Evolutionary conservation across 2,888 invertebrate genomes (phyloP).

Genomic region (Volucella inanis): DNA sequence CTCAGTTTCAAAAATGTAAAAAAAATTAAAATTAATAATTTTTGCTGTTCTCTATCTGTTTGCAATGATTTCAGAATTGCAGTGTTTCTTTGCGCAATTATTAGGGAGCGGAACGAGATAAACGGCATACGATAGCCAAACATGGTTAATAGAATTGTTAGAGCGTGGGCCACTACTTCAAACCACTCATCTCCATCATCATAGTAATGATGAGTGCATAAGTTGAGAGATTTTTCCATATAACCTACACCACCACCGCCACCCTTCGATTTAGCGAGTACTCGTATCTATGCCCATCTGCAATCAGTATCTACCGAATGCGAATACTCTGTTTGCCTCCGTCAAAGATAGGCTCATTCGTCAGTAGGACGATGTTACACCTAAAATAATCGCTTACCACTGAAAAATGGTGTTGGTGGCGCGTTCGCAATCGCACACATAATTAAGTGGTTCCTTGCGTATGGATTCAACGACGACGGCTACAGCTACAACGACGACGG

Average conservation of each 20-base stretch:
- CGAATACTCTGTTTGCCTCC: slow-evolving; percentile 29
- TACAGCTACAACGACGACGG: background rate
- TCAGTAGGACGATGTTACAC: slow-evolving; percentile 72
- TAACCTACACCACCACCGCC: slow-evolving; percentile 12
- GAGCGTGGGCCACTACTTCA: slow-evolving; percentile 69
- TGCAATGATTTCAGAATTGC: slow-evolving; percentile 49
- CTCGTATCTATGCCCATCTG: slow-evolving; percentile 34
- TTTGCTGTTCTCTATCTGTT: slow-evolving; percentile 17
- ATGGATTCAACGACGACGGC: slow-evolving; percentile 23
- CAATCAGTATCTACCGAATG: slow-evolving; percentile 6
- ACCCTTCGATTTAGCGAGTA: too few relatives aligned
- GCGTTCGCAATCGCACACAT: slow-evolving; percentile 70
- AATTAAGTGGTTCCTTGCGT: slow-evolving; percentile 73
- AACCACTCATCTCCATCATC: slow-evolving; percentile 65
- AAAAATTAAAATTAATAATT: slow-evolving; percentile 41
- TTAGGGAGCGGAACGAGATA: slow-evolving; percentile 75
- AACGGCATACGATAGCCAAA: slow-evolving; percentile 74
- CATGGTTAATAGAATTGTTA: slow-evolving; percentile 75
- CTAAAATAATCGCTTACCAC: slow-evolving; percentile 69
- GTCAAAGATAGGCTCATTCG: background rate
- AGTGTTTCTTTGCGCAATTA: slow-evolving; percentile 73
- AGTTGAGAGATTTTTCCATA: slow-evolving; percentile 42
- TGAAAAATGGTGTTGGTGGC: slow-evolving; percentile 67
- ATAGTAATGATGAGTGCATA: slow-evolving; percentile 60
- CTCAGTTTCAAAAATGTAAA: slow-evolving; percentile 2